Percentiles rank a stretch among this genome's conserved stretches.
Evolutionary conservation across 2,113 vertebrate species (phyloP).

Genomic region (Nerophis ophidion): DNA sequence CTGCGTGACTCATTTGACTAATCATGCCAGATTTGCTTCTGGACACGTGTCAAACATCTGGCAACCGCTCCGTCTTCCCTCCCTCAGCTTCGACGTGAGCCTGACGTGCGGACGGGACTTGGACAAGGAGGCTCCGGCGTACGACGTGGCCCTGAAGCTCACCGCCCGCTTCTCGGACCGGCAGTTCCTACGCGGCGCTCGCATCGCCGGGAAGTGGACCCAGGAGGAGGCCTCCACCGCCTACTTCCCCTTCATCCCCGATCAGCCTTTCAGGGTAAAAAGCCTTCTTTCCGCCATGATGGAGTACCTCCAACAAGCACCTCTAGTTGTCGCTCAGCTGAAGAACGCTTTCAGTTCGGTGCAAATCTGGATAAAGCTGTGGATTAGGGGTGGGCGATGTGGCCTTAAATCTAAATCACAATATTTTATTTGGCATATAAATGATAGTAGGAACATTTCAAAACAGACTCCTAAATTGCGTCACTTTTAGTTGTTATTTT

Average conservation of each 20-base stretch:
- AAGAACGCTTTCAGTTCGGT: no score
- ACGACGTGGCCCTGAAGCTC: conserved; percentile 91
- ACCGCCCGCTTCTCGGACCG: conserved; percentile 85
- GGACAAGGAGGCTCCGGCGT: conserved; percentile 72
- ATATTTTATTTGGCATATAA: no score
- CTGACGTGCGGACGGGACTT: conserved; percentile 84
- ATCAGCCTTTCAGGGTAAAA: conserved; percentile 96
- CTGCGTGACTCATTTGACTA: conserved; percentile 29
- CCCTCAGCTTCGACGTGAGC: conserved; percentile 86
- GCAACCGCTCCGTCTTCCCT: not conserved
- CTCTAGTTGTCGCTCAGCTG: no score
- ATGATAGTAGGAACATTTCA: no score
- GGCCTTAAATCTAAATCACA: no score
- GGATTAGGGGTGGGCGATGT: no score
- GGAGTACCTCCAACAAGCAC: no score
- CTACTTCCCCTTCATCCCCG: conserved; percentile 96
- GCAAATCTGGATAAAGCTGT: no score
- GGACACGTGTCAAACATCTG: not conserved
- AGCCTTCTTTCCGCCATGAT: not conserved
- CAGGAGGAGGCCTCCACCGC: conserved; percentile 84
- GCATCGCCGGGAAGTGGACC: conserved; percentile 86
- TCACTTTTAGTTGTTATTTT: no score
- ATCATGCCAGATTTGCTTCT: conserved; percentile 49
- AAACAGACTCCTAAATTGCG: no score
- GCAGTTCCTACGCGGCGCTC: conserved; percentile 87